Evolutionary conservation across 2,888 invertebrate genomes (phyloP).

Genomic region (Lithophane semibrunnea): DNA sequence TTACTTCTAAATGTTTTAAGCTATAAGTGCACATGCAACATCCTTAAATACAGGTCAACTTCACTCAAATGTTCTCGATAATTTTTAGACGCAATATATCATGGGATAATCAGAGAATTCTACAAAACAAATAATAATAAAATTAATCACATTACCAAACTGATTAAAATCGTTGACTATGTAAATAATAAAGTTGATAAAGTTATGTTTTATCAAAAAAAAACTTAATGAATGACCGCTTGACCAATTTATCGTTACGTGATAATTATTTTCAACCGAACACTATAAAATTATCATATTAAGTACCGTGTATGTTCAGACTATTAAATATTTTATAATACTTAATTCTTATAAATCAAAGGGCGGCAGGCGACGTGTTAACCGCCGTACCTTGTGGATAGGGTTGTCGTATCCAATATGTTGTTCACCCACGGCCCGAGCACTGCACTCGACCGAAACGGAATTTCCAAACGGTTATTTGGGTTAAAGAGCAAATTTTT

Average conservation of each 20-base stretch:
- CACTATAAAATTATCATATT: constrained; percentile 68
- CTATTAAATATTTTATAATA: constrained; percentile 71
- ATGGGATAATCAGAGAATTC: background rate
- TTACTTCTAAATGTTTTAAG: constrained; percentile 4
- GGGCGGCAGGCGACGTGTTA: constrained; percentile 75
- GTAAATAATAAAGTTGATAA: background rate
- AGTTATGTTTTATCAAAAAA: constrained; percentile 31
- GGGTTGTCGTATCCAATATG: constrained; percentile 62
- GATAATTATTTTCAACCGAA: constrained; percentile 61
- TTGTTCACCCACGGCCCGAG: constrained; percentile 36
- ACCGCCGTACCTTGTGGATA: constrained; percentile 70
- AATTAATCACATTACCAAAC: background rate
- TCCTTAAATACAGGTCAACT: background rate
- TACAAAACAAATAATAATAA: background rate
- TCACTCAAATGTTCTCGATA: background rate
- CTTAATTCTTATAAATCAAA: constrained; percentile 78
- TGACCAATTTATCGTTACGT: constrained; percentile 63
- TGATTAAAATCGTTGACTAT: background rate
- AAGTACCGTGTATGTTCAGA: constrained; percentile 55
- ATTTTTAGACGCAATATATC: background rate
- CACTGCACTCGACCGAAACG: constrained; percentile 44
- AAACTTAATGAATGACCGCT: constrained; percentile 49
- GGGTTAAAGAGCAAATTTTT: constrained; percentile 37
- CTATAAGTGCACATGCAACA: background rate
- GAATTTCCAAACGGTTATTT: constrained; percentile 40